A percentile compares a stretch with the other conserved stretches of the same genome.
Evolutionary conservation across 2,113 vertebrate species (phyloP).

Genomic region (Geothlypis trichas): DNA sequence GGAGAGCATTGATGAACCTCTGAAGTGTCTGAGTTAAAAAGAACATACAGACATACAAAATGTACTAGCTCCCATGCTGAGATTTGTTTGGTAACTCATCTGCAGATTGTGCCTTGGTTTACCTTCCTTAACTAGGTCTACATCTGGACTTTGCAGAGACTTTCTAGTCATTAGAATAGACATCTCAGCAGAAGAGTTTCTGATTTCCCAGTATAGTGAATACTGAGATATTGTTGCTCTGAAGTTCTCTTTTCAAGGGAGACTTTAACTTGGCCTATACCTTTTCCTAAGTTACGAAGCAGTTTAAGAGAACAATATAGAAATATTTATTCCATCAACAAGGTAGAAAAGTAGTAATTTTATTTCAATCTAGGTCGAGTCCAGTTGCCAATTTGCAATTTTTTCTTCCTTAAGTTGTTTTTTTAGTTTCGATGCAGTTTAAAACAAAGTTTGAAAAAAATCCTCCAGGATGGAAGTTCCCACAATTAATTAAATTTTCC

Average conservation of each 20-base stretch:
- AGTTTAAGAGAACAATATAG: background rate
- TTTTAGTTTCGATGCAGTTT: background rate
- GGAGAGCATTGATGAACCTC: background rate
- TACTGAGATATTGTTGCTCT: background rate
- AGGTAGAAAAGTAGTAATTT: rapidly evolving
- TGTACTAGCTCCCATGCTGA: rapidly evolving
- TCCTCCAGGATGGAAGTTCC: background rate
- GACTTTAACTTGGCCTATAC: background rate
- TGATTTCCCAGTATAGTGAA: background rate
- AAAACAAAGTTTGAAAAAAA: background rate
- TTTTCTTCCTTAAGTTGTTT: background rate
- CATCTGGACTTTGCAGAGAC: background rate
- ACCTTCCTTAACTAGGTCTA: background rate
- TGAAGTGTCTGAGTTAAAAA: background rate
- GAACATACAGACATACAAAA: background rate
- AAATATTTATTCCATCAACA: background rate
- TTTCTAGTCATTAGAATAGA: background rate
- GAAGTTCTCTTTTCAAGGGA: background rate
- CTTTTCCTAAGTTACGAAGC: background rate
- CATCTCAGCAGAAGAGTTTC: background rate
- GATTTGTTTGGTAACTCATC: background rate
- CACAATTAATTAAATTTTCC: background rate
- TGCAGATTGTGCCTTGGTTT: background rate
- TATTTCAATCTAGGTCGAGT: background rate
- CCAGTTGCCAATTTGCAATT: background rate